Evolutionary conservation across 2,113 vertebrate species (phyloP).

Genomic region (Prunella fulvescens): DNA sequence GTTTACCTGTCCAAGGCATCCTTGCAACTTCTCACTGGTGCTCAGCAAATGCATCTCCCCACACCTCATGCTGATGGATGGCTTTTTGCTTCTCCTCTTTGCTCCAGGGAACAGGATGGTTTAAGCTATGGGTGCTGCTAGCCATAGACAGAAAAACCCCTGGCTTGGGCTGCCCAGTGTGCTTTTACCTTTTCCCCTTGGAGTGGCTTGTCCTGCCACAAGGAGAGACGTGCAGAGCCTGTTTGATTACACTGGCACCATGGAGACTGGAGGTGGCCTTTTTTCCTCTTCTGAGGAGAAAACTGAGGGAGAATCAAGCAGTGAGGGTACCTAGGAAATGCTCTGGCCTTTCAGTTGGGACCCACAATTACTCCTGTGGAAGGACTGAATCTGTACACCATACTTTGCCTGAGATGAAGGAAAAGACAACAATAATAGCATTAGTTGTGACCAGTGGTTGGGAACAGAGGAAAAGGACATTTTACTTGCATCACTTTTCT

Average conservation of each 20-base stretch:
- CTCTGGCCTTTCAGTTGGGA: background rate
- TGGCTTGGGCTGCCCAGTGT: background rate
- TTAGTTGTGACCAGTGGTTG: background rate
- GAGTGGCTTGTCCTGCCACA: rapidly evolving
- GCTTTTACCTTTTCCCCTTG: background rate
- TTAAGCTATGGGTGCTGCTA: background rate
- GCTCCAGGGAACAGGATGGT: background rate
- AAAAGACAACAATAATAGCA: background rate
- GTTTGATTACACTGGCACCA: background rate
- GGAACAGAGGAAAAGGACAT: background rate
- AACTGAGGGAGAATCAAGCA: background rate
- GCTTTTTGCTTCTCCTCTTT: background rate
- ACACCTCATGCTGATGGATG: background rate
- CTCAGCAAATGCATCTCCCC: background rate
- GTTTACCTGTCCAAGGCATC: background rate
- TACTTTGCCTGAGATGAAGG: background rate
- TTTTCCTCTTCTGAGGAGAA: background rate
- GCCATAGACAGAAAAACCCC: background rate
- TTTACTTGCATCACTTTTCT: background rate
- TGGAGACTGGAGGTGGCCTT: background rate
- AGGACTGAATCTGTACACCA: background rate
- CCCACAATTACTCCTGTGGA: background rate
- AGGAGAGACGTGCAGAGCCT: background rate
- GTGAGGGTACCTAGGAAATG: rapidly evolving
- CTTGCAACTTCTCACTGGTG: background rate